phyloP scores from a whole-genome alignment of 2,113 vertebrate species.

The Etia nguti region DNA sequence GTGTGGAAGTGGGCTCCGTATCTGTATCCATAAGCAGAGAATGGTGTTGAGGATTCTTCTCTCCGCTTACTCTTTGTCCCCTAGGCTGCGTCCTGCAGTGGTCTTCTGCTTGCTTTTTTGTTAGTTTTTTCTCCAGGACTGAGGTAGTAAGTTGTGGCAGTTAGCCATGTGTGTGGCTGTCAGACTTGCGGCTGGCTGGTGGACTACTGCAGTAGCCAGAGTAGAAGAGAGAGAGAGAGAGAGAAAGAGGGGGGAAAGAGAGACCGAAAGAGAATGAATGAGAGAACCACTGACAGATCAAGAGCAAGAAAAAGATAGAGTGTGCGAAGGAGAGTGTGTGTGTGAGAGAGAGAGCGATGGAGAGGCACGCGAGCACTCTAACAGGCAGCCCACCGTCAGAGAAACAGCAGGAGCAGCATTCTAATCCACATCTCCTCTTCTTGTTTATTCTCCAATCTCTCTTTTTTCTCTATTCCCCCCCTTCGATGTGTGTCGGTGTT shows the following conservation, averaged over 20 bases:
- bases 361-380: constrained; percentile 52
- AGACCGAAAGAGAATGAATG: constrained; percentile 35
- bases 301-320: constrained; percentile 59
- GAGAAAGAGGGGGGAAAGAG: neutral
- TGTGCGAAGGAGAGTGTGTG: constrained; percentile 54
- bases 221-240: constrained; percentile 46
- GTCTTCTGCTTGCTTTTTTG: constrained; percentile 56
- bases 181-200: constrained; percentile 72
- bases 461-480: constrained; percentile 33
- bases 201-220: constrained; percentile 75
- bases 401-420: constrained; percentile 58
- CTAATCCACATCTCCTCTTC: constrained; percentile 67
- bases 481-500: constrained; percentile 71
- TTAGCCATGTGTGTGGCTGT: constrained; percentile 71
- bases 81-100: constrained; percentile 53
- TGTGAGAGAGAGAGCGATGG: constrained; percentile 29
- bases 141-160: constrained; percentile 81
- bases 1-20: constrained; percentile 47
- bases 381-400: constrained; percentile 74
- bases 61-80: constrained; percentile 27
- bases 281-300: constrained; percentile 51
- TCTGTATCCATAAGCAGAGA: constrained; percentile 57
- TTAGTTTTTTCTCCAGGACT: constrained; percentile 58
- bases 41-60: constrained; percentile 54
- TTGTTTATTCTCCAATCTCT: constrained; percentile 69